These are phyloP conservation scores for Crotalus tigris DNA, from an alignment of 2,113 vertebrate species.

Conservation along the genomic window DNA sequence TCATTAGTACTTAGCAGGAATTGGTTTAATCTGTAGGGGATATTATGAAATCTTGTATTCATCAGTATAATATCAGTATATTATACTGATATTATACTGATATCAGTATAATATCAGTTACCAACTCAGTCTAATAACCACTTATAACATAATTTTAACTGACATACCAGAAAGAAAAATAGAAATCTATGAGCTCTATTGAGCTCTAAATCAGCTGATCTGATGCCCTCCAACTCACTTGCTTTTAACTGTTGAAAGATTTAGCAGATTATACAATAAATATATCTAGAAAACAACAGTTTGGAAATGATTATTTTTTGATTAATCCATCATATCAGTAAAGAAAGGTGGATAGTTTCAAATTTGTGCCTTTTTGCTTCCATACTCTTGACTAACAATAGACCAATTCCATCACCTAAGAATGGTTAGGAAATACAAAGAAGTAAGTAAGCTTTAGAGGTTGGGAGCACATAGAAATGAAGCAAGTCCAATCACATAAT, in stretches of 20 bases:
- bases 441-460: background rate
- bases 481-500: background rate
- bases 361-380: background rate
- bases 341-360: background rate
- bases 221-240: background rate
- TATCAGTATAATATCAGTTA: background rate
- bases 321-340: background rate
- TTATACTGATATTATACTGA: no score
- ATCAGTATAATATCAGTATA: background rate
- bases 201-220: background rate
- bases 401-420: background rate
- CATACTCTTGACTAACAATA: background rate
- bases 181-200: background rate
- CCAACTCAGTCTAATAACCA: background rate
- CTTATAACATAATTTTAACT: background rate
- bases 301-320: background rate
- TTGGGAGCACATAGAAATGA: background rate
- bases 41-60: background rate
- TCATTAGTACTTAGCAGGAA: background rate
- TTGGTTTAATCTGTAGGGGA: background rate
- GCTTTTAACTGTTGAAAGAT: background rate
- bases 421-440: background rate
- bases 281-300: background rate
- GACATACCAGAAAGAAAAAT: background rate
- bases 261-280: background rate